phyloP scores from a whole-genome alignment of 1,140 invertebrate species.

The Drosophila sp. region DNA sequence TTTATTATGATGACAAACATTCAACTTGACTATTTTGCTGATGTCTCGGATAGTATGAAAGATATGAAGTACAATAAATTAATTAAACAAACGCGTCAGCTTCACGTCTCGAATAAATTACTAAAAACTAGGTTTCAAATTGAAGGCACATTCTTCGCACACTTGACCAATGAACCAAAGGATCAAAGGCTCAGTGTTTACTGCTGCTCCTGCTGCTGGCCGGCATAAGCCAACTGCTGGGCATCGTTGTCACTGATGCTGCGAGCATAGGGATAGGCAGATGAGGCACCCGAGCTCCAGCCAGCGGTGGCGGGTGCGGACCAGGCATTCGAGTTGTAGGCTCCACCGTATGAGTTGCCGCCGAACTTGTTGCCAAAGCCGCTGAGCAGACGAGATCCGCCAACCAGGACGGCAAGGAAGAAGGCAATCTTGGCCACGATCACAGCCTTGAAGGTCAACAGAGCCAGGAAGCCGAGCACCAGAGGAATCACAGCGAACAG shows the following conservation, averaged over 20 bases:
- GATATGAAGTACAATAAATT: constrained; percentile 64
- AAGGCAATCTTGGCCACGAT: constrained; percentile 91
- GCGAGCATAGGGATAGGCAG: constrained; percentile 87
- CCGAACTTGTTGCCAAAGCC: constrained; percentile 84
- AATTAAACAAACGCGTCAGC: constrained; percentile 67
- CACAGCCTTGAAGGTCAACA: constrained; percentile 90
- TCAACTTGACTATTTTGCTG: constrained; percentile 55
- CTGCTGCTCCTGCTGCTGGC: constrained; percentile 54
- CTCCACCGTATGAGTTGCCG: constrained; percentile 55
- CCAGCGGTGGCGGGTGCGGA: constrained; percentile 77
- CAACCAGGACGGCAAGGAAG: constrained; percentile 88
- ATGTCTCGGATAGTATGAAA: constrained; percentile 24
- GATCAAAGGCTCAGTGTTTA: constrained; percentile 16
- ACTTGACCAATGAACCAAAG: constrained; percentile 37
- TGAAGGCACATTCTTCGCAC: constrained; percentile 68
- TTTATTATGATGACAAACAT: constrained; percentile 66
- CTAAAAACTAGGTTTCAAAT: constrained; percentile 70
- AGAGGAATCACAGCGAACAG: constrained; percentile 89
- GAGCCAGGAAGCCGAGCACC: constrained; percentile 88
- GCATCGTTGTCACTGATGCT: constrained; percentile 85
- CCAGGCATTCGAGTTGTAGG: constrained; percentile 74
- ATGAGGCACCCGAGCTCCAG: constrained; percentile 84
- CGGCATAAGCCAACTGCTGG: constrained; percentile 80
- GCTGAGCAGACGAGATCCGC: constrained; percentile 88
- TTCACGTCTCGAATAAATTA: constrained; percentile 70